Percentiles rank a stretch among this genome's conserved stretches.
phyloP scores from a whole-genome alignment of 2,888 invertebrate genomes.

The Parnassius orleans region DNA sequence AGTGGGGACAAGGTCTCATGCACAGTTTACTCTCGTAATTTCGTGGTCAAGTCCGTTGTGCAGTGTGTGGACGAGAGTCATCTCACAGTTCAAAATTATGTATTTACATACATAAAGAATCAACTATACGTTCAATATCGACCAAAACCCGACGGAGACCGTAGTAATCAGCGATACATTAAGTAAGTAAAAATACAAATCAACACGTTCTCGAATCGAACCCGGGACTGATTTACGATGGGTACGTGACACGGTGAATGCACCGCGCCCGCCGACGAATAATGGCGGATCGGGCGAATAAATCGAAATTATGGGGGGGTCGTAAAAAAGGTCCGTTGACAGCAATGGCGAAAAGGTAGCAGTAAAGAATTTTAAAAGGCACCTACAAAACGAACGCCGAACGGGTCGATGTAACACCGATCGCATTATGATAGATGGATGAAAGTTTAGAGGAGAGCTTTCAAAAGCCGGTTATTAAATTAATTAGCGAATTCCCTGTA shows the following conservation, averaged over 20 bases:
- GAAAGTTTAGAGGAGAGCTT: background rate
- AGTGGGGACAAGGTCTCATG: too few species aligned
- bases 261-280: slow-evolving; percentile 18
- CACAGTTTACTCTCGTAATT: too few species aligned
- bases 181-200: slow-evolving; percentile 30
- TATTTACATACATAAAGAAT: background rate
- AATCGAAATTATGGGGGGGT: slow-evolving; percentile 18
- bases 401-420: too few species aligned
- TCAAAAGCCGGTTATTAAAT: too few species aligned
- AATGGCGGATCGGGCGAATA: slow-evolving; percentile 16
- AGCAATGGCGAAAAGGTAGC: slow-evolving; percentile 16
- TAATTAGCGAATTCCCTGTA: too few species aligned
- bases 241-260: slow-evolving; percentile 33
- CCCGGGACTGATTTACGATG: slow-evolving; percentile 31
- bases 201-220: slow-evolving; percentile 32
- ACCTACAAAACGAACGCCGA: background rate
- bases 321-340: slow-evolving; percentile 18
- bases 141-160: background rate
- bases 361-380: slow-evolving; percentile 17
- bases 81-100: background rate
- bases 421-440: slow-evolving; percentile 1
- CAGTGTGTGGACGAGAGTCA: too few species aligned
- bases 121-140: too few species aligned
- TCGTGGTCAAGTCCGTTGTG: too few species aligned
- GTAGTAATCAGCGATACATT: slow-evolving; percentile 23